Base-by-base conservation (phyloP, 2,797 vertebrate species). In the Rhinophrynus dorsalis region DNA sequence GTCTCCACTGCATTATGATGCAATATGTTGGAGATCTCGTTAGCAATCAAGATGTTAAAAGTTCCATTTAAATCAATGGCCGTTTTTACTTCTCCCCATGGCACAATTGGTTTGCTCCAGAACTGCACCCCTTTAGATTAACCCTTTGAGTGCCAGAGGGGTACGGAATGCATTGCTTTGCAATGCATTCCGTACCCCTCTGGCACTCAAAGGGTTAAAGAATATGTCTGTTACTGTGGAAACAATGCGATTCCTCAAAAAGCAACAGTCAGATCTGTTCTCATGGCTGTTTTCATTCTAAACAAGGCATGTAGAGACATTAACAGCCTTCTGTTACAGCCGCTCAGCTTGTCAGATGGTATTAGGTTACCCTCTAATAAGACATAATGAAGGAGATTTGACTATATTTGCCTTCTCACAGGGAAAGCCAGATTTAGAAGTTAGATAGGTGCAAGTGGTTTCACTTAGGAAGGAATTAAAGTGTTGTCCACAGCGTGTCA, bases 291-390 rank as follows among this genome's bases (percentile, higher is more conserved):
- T 85, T 84, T 87, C 2, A 35, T 84, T 85, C 82, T 78, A 82
- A 88, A 82, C 82, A 83, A 80, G 77, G 89, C 75, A 74, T 80
- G 87, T 78, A 80, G 86, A 80, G 70, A 79, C 87, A 87, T 88
- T 83, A 87, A 84, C 82, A 86, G 88, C 84, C 57, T 83, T 91
- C 87, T 85, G 69, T 85, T 92, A 86, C 90, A 86, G 92, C 85
- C 80, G 85, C 80, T 90, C 81, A 79, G 79, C 87, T 85, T 92
- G 88, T 94, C 91, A 86, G 83, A 83, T 83, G 81, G 85, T 86
- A 85, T 95, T 89, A 80, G 77, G 77, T 93, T 93, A 89, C 90
- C 74, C 78, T 76, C 89, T 93, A 91, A 92, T 91, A 91, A 92
- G 89, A 84, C 86, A 84, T 86, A 90, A 91, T 92, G 92, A 88